Conservation (phyloP, 2,113 vertebrate genomes). For the Corythornis madagascariensis region DNA sequence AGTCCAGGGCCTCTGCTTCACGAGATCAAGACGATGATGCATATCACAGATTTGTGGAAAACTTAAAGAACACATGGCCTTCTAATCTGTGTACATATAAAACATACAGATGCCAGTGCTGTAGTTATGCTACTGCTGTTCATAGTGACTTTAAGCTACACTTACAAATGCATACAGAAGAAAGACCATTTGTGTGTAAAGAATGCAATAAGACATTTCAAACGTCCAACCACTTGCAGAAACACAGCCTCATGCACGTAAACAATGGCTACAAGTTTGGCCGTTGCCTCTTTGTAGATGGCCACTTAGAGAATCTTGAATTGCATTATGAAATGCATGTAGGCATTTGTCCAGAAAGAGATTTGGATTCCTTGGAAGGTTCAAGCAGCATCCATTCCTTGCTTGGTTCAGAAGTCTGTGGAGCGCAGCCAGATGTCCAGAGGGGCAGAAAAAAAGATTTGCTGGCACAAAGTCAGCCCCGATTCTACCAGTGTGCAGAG, state of each 20-base stretch:
- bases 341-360: neutral
- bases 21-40: neutral
- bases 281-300: neutral
- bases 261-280: neutral
- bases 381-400: neutral
- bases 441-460: neutral
- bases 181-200: constrained; percentile 2
- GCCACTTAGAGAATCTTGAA: neutral
- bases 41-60: neutral
- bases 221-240: constrained; percentile 13
- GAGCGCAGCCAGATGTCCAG: neutral
- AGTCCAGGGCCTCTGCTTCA: neutral
- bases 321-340: neutral
- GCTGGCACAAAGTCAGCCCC: neutral
- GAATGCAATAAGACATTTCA: constrained; percentile 29
- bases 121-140: constrained; percentile 9
- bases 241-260: neutral
- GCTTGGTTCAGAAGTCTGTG: neutral
- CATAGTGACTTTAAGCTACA: constrained; percentile 27
- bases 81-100: neutral
- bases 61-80: neutral
- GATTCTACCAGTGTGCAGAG: neutral
- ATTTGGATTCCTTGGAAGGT: neutral
- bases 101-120: constrained; percentile 5
- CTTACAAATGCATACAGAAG: neutral